Evolutionary conservation across 2,113 vertebrate genomes (phyloP).

Genomic region (Micromys minutus): DNA sequence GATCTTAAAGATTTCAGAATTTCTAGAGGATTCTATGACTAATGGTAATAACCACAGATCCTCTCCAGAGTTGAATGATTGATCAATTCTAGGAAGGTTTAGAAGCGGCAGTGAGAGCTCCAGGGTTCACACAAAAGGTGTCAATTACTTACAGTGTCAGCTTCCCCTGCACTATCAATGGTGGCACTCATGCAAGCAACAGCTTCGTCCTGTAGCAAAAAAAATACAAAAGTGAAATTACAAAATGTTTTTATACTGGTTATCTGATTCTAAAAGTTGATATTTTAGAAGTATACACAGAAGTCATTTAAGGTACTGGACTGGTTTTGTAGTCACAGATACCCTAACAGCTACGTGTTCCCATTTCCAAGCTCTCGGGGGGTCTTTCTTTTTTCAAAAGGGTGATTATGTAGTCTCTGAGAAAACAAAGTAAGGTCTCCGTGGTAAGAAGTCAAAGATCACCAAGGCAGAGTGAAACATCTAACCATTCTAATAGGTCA

Average conservation of each 20-base stretch:
- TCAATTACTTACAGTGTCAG: conserved; percentile 80
- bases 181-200: conserved; percentile 83
- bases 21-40: not conserved
- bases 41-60: conserved; percentile 8
- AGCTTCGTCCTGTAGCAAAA: conserved; percentile 88
- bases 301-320: conserved; percentile 10
- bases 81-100: conserved; percentile 48
- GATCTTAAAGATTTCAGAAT: conserved; percentile 33
- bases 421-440: not conserved
- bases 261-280: conserved; percentile 25
- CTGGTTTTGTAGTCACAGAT: conserved; percentile 4
- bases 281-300: conserved; percentile 22
- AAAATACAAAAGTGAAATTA: conserved; percentile 34
- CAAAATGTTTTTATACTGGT: conserved; percentile 33
- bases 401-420: not conserved
- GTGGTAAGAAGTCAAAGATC: conserved; percentile 39
- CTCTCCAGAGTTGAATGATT: conserved; percentile 44
- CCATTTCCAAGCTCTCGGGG: conserved; percentile 2
- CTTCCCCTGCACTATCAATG: conserved; percentile 84
- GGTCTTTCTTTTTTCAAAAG: conserved; percentile 35
- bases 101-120: not conserved
- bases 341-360: conserved; percentile 18
- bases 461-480: conserved; percentile 20
- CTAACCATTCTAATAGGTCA: conserved; percentile 2
- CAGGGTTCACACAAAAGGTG: conserved; percentile 37